Percentiles rank a stretch among this genome's conserved stretches.
These are phyloP conservation scores for Idris sp. DNA, from an alignment of 1,140 invertebrate species.

Conservation along the genomic window DNA sequence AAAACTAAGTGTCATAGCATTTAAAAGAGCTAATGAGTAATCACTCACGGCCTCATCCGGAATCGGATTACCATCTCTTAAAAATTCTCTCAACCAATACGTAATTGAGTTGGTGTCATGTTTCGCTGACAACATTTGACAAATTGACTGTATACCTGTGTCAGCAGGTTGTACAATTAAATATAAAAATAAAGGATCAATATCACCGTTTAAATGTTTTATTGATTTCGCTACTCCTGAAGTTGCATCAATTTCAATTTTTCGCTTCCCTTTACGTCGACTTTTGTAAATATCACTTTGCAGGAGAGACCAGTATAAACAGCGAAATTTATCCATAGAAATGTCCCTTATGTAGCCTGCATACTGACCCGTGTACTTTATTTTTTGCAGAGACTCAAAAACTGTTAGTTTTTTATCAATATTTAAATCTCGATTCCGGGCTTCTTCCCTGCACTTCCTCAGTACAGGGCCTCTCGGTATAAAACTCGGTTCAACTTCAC, in stretches of 20 bases:
- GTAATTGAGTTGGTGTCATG: slow-evolving; percentile 34
- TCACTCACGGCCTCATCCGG: slow-evolving; percentile 22
- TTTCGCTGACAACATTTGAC: slow-evolving; percentile 35
- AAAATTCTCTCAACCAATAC: slow-evolving; percentile 28
- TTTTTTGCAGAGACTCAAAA: slow-evolving; percentile 21
- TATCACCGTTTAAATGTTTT: slow-evolving; percentile 5
- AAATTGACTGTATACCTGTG: slow-evolving; percentile 11
- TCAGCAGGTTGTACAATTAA: slow-evolving; percentile 1
- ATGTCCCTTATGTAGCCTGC: slow-evolving; percentile 47
- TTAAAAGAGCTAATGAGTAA: slow-evolving; percentile 31
- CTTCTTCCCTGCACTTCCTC: slow-evolving; percentile 23
- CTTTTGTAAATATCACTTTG: slow-evolving; percentile 31
- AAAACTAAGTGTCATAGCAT: slow-evolving; percentile 22
- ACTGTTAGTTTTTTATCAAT: background rate
- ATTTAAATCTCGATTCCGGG: slow-evolving; percentile 4
- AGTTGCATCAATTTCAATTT: slow-evolving; percentile 45
- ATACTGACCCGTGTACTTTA: slow-evolving; percentile 31
- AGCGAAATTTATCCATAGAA: slow-evolving; percentile 24
- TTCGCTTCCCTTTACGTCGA: slow-evolving; percentile 10
- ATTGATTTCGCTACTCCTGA: slow-evolving; percentile 8
- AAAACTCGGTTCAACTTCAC: slow-evolving; percentile 11
- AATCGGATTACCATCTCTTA: slow-evolving; percentile 15
- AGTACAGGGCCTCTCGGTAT: background rate
- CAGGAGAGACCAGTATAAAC: slow-evolving; percentile 35
- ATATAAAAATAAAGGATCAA: slow-evolving; percentile 4